phyloP scores from a whole-genome alignment of 2,113 vertebrate genomes.

The Polypterus bichir region DNA sequence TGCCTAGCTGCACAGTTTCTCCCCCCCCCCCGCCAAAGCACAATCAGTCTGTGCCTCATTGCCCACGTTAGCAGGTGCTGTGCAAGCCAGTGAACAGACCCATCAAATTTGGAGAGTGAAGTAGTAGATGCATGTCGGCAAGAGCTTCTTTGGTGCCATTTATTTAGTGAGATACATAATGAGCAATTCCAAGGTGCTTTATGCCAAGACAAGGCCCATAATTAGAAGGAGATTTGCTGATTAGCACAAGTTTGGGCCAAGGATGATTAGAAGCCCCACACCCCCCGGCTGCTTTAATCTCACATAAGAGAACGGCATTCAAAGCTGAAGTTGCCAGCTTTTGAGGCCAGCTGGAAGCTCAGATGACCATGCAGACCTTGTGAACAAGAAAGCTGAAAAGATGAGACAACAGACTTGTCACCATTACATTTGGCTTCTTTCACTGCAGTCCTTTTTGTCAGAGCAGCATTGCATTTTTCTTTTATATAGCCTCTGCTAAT shows the following conservation, averaged over 20 bases:
- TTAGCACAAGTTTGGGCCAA: constrained; percentile 29
- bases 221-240: constrained; percentile 33
- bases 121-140: too few relatives aligned
- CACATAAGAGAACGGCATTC: constrained; percentile 19
- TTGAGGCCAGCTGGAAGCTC: constrained; percentile 6
- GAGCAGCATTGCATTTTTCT: too few relatives aligned
- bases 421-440: too few relatives aligned
- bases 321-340: constrained; percentile 5
- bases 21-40: too few relatives aligned
- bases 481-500: too few relatives aligned
- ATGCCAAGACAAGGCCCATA: constrained; percentile 20
- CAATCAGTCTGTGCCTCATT: too few relatives aligned
- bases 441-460: too few relatives aligned
- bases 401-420: neutral
- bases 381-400: constrained; percentile 1
- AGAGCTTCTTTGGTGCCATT: constrained; percentile 24
- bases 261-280: constrained; percentile 24
- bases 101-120: too few relatives aligned
- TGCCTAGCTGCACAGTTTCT: too few relatives aligned
- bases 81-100: too few relatives aligned
- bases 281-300: constrained; percentile 17
- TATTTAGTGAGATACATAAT: constrained; percentile 16
- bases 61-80: too few relatives aligned
- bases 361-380: constrained; percentile 10
- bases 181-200: constrained; percentile 17